phyloP scores from a whole-genome alignment of 2,113 vertebrate species.

The Dipodomys merriami region DNA sequence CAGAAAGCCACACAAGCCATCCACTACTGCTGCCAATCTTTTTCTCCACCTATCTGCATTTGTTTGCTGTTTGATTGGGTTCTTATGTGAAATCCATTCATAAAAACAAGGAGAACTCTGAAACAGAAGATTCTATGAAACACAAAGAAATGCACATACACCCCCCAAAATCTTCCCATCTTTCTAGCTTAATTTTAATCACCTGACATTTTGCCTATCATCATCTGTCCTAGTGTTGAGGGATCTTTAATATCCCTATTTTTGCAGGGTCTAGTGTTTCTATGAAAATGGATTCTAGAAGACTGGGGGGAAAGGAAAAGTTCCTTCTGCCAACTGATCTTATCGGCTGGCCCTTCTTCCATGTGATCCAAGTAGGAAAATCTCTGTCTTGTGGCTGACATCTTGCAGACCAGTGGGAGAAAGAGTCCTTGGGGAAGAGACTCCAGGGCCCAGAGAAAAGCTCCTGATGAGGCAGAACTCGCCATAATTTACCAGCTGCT shows the following conservation, averaged over 20 bases:
- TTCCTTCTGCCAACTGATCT: neutral
- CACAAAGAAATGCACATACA: neutral
- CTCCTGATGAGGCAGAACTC: neutral
- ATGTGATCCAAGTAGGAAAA: neutral
- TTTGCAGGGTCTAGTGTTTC: too few species aligned
- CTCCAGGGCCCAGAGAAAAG: neutral
- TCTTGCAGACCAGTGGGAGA: neutral
- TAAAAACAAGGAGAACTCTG: neutral
- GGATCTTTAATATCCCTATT: neutral
- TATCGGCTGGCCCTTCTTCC: neutral
- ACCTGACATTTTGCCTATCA: neutral
- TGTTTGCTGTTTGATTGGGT: conserved; percentile 38
- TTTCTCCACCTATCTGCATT: conserved; percentile 18
- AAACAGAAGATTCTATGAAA: neutral
- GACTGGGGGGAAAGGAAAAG: too few species aligned
- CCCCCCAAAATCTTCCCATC: neutral
- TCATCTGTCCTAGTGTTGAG: neutral
- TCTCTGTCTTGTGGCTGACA: neutral
- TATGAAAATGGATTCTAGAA: too few species aligned
- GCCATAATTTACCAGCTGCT: neutral
- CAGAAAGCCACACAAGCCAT: neutral
- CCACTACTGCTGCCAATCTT: neutral
- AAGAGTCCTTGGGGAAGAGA: neutral
- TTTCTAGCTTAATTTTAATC: conserved; percentile 20
- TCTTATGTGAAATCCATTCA: conserved; percentile 36